A percentile compares a stretch with the other conserved stretches of the same genome.
phyloP scores from a whole-genome alignment of 2,888 invertebrate genomes.

The Eilema sororculum region DNA sequence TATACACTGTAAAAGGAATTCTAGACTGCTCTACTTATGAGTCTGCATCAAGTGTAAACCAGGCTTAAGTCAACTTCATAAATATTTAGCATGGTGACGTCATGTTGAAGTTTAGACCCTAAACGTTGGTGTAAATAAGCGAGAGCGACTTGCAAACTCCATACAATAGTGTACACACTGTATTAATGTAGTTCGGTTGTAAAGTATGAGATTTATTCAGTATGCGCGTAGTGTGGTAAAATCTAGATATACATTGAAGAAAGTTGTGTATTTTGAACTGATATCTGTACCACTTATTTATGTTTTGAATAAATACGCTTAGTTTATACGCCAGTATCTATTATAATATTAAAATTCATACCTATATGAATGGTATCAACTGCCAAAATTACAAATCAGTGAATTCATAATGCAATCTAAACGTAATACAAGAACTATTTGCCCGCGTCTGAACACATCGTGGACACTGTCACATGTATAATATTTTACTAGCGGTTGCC shows the following conservation, averaged over 20 bases:
- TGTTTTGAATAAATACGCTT: too few relatives aligned
- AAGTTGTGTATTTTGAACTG: too few relatives aligned
- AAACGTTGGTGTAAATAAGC: conserved; percentile 23
- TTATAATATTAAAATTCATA: too few relatives aligned
- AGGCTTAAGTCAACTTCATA: conserved; percentile 20
- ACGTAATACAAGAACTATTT: too few relatives aligned
- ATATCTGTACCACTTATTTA: too few relatives aligned
- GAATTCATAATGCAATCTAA: too few relatives aligned
- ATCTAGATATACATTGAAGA: background rate
- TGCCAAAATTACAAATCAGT: too few relatives aligned
- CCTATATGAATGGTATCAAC: too few relatives aligned
- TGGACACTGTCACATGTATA: too few relatives aligned
- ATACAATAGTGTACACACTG: conserved; percentile 17
- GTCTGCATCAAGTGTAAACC: conserved; percentile 7
- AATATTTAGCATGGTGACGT: conserved; percentile 25
- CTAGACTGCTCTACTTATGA: background rate
- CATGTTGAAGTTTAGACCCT: conserved; percentile 17
- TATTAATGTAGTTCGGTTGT: conserved; percentile 8
- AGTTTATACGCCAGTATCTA: too few relatives aligned
- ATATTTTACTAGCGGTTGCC: too few relatives aligned
- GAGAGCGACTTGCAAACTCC: conserved; percentile 9
- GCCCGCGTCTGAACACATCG: too few relatives aligned
- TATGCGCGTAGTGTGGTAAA: background rate
- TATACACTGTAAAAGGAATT: background rate
- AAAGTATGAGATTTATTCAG: conserved; percentile 10